Evolutionary conservation across 1,140 invertebrate genomes (phyloP), one percentile per base, ranked within the genome.

Genomic region (Matsumurasca onukii): DNA sequence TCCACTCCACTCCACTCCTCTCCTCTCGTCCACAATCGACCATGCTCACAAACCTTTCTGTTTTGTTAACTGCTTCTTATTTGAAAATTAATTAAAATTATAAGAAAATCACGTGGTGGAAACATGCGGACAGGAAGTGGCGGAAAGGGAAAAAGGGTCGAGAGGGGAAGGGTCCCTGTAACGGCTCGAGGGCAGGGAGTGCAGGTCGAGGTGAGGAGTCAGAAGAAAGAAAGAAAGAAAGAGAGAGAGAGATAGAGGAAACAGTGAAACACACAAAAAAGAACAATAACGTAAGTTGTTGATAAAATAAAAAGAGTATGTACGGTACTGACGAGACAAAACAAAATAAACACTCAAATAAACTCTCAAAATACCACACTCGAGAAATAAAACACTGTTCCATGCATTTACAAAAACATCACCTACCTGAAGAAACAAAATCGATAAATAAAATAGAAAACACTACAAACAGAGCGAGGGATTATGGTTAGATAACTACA

Each of bases 381-480:
- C 49, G 49, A 52, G 49, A 52, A 52, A 52, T 12, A 22, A 52
- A 52, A 52, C 49, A 52, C 49, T n/a, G 49, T 20, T 15, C 49
- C 49, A 52, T 52, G 49, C 61, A 63, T n/a, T 17, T 31, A 63
- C 61, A 34, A 20, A 61, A 63, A 63, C 61, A 63, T 63, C 61
- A 63, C 61, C 61, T 63, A 63, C 61, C 61, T 63, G 27, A 63
- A 63, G 1, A 63, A 63, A 63, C n/a, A 34, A 63, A 31, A 17
- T 17, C 1, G 3, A 59, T 25, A 59, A 63, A 1, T 2, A 20
- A 20, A 63, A 52, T 12, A 3, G 49, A 20, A 52, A 52, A 52
- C 5, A 52, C 49, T 63, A 63, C 61, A 34, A 63, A 63, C 55
- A 59, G 22, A 59, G 55, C 55, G 29, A 59, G 29, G 55, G 25